phyloP scores from a whole-genome alignment of 1,140 invertebrate genomes.

The Hirudo medicinalis region DNA sequence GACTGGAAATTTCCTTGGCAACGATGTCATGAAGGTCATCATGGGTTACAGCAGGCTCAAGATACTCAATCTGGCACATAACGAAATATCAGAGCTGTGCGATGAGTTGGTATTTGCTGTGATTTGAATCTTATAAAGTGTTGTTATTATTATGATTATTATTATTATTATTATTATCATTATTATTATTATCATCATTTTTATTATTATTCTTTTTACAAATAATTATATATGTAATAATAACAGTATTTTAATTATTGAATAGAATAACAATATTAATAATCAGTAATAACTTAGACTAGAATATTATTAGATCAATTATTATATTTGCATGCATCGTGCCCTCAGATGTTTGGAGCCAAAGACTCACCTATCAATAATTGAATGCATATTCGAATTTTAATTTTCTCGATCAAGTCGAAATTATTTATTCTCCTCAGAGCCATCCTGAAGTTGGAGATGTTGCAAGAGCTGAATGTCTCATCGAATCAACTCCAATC shows the following conservation, averaged over 20 bases:
- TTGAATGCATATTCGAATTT: not conserved
- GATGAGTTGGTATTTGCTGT: slow-evolving; percentile 29
- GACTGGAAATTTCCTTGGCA: slow-evolving; percentile 34
- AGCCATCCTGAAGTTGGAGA: slow-evolving; percentile 32
- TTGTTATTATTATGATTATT: too few relatives aligned
- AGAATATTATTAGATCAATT: too few relatives aligned
- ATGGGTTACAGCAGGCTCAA: slow-evolving; percentile 34
- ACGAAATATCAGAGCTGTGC: slow-evolving; percentile 33
- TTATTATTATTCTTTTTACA: too few relatives aligned
- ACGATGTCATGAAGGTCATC: slow-evolving; percentile 32
- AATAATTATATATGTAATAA: too few relatives aligned
- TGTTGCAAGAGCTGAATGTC: slow-evolving; percentile 37
- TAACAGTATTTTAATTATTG: too few relatives aligned
- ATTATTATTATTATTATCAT: too few relatives aligned
- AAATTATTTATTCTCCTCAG: slow-evolving; percentile 26
- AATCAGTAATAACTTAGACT: too few relatives aligned
- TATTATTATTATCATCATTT: too few relatives aligned
- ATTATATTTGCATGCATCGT: too few relatives aligned
- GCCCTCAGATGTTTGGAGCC: not conserved
- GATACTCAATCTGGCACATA: slow-evolving; percentile 36
- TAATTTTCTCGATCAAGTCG: not conserved
- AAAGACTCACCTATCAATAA: not conserved
- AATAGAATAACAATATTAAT: too few relatives aligned
- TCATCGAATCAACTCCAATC: slow-evolving; percentile 35
- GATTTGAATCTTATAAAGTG: not conserved